Evolutionary conservation across 2,888 invertebrate species (phyloP).

Genomic region (Slavum lentiscoides): DNA sequence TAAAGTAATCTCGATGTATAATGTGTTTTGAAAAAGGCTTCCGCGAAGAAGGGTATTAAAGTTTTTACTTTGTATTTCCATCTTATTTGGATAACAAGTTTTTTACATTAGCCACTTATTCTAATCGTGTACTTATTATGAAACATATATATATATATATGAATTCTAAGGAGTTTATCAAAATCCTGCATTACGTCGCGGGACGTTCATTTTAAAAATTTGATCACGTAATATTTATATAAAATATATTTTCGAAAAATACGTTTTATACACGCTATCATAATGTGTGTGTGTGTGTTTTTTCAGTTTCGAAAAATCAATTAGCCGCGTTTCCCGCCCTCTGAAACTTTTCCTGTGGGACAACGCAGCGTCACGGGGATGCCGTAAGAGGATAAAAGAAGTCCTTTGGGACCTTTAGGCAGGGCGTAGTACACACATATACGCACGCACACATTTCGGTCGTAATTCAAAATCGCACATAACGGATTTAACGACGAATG

Average conservation of each 20-base stretch:
- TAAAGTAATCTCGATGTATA: too few species aligned
- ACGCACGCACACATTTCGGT: neutral
- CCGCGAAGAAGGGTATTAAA: neutral
- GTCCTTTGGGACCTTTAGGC: slow-evolving; percentile 44
- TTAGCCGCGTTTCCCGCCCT: slow-evolving; percentile 30
- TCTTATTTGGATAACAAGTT: neutral
- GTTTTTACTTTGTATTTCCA: neutral
- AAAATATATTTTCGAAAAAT: neutral
- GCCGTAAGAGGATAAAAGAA: slow-evolving; percentile 46
- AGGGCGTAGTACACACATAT: neutral
- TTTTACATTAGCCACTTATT: neutral
- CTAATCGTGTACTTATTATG: neutral
- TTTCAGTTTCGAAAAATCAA: slow-evolving; percentile 35
- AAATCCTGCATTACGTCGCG: neutral
- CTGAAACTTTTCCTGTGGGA: slow-evolving; percentile 24
- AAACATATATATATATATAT: neutral
- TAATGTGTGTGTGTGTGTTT: neutral
- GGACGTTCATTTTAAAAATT: neutral
- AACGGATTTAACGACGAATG: slow-evolving; percentile 46
- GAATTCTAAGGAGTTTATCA: neutral
- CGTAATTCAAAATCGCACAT: slow-evolving; percentile 51
- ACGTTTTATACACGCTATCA: neutral
- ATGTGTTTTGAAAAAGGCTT: neutral
- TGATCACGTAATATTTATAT: slow-evolving; percentile 3
- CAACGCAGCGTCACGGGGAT: slow-evolving; percentile 19